phyloP scores from a whole-genome alignment of 2,888 invertebrate genomes.

The Ctena decussata region DNA sequence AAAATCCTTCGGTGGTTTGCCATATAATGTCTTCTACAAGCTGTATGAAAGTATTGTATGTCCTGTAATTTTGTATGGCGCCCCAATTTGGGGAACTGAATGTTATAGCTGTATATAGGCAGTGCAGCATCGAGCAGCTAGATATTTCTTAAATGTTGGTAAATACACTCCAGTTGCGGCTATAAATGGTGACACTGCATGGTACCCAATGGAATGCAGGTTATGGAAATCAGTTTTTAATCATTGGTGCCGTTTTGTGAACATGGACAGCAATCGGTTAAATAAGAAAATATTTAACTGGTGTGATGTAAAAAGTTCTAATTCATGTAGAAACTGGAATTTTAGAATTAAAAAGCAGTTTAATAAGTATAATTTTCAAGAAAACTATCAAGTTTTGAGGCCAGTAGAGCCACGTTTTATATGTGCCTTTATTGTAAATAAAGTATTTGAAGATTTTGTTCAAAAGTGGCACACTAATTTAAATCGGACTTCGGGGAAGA shows the following conservation, averaged over 20 bases:
- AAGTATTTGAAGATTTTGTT: not conserved
- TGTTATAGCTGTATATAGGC: conserved; percentile 19
- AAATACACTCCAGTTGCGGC: not conserved
- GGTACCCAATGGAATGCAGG: not conserved
- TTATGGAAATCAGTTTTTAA: not conserved
- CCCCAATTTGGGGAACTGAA: conserved; percentile 26
- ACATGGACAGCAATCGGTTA: not conserved
- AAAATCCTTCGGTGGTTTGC: conserved; percentile 20
- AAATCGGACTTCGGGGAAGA: not conserved
- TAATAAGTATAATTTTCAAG: not conserved
- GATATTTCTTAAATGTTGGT: conserved; percentile 17
- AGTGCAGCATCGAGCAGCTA: conserved; percentile 29
- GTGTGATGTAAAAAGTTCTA: not conserved
- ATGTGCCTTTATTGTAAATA: not conserved
- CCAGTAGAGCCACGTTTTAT: not conserved
- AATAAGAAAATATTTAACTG: not conserved
- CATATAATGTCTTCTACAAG: conserved; percentile 13
- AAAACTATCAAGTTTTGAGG: not conserved
- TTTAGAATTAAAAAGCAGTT: not conserved
- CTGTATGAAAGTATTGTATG: conserved; percentile 28
- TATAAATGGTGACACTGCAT: not conserved
- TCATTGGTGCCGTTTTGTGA: not conserved
- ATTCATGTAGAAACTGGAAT: not conserved
- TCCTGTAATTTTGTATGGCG: conserved; percentile 22
- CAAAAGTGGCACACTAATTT: not conserved